phyloP scores from a whole-genome alignment of 2,113 vertebrate species.

The Nyctibius bracteatus region DNA sequence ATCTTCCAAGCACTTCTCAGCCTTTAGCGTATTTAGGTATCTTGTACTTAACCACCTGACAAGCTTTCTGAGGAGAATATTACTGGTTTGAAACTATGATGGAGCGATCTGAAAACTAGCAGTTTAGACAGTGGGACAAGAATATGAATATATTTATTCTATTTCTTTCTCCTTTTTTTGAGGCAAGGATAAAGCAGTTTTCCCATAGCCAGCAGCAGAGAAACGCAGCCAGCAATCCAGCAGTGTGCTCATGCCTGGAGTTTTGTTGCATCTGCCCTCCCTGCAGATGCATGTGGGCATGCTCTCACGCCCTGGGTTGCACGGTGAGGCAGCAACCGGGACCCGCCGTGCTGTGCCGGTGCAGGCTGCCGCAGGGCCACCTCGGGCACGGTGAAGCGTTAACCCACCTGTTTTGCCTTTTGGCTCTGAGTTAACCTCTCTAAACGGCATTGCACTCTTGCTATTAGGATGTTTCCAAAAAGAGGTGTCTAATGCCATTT shows the following conservation, averaged over 20 bases:
- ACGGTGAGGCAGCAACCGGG: background rate
- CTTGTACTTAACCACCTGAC: background rate
- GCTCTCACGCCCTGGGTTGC: background rate
- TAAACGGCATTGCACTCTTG: background rate
- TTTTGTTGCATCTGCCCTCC: background rate
- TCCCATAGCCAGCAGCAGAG: background rate
- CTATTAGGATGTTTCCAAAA: background rate
- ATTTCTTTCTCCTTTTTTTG: too few species aligned
- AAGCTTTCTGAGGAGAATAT: background rate
- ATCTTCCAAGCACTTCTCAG: background rate
- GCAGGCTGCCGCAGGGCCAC: background rate
- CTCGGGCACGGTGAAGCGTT: background rate
- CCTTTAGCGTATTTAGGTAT: background rate
- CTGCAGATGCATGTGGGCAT: fast-evolving
- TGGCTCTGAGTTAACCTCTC: background rate
- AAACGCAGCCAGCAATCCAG: background rate
- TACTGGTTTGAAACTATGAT: background rate
- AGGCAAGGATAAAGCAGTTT: background rate
- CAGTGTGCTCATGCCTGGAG: fast-evolving
- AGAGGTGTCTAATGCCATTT: background rate
- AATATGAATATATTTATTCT: background rate
- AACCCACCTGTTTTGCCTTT: background rate
- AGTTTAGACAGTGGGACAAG: background rate
- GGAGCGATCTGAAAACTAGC: background rate
- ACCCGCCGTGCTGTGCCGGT: background rate